These are phyloP conservation scores for Mormyrus hasselquistii DNA, from an alignment of 2,797 vertebrate genomes.

Conservation along the genomic window DNA sequence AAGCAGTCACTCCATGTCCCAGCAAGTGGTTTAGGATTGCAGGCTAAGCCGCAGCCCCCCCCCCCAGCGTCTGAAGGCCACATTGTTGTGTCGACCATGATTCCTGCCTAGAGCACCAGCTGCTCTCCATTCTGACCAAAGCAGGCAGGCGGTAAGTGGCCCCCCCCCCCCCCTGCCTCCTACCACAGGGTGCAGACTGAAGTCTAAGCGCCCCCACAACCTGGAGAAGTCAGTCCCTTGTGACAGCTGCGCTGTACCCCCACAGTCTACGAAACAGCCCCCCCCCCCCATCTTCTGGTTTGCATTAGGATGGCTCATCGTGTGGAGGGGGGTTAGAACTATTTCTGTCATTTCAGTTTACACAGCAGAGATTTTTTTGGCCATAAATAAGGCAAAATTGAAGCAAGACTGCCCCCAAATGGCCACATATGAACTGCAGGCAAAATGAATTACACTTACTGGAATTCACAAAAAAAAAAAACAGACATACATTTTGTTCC, in stretches of 20 bases:
- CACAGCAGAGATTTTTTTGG: slow-evolving; percentile 55
- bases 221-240: not conserved
- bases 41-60: not conserved
- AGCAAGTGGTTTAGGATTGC: not conserved
- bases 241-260: not conserved
- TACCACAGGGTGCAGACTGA: not conserved
- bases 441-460: slow-evolving; percentile 25
- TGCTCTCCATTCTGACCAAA: not conserved
- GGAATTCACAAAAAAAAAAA: not conserved
- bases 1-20: not conserved
- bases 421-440: slow-evolving; percentile 46
- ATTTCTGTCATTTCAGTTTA: slow-evolving; percentile 62
- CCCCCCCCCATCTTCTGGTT: not conserved
- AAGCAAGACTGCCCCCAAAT: slow-evolving; percentile 70
- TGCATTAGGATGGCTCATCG: not conserved
- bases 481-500: not conserved
- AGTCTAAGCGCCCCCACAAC: not conserved
- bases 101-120: not conserved
- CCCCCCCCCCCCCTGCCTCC: not conserved
- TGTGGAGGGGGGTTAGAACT: slow-evolving; percentile 35
- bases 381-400: not conserved
- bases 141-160: not conserved
- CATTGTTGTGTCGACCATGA: slow-evolving; percentile 10
- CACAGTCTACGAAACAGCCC: not conserved
- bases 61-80: not conserved